Conservation (phyloP, 2,797 vertebrate genomes). For the Champsocephalus esox region DNA sequence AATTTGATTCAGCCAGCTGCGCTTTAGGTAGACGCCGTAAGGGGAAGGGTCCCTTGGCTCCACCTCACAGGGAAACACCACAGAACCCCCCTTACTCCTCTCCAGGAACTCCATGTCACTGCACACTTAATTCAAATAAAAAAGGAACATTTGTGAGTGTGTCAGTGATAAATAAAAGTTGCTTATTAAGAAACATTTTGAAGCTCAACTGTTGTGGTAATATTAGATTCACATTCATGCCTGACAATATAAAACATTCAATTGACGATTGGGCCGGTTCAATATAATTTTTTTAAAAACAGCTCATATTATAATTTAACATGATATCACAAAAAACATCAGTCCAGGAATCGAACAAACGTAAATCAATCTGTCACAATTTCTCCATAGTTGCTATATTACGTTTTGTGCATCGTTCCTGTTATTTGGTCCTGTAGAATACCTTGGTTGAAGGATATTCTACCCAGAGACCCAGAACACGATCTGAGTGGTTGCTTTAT, state of each 20-base stretch:
- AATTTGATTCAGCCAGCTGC: conserved; percentile 32
- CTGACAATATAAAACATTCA: neutral
- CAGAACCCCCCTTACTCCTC: conserved; percentile 58
- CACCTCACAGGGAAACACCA: conserved; percentile 64
- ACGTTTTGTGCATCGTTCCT: neutral
- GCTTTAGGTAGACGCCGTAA: conserved; percentile 68
- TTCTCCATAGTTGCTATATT: neutral
- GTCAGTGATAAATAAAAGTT: neutral
- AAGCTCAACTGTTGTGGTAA: neutral
- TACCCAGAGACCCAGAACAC: too few relatives aligned
- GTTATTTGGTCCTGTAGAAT: neutral
- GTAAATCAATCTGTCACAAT: too few relatives aligned
- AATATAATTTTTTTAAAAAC: neutral
- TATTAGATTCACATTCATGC: neutral
- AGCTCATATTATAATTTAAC: neutral
- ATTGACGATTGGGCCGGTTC: neutral
- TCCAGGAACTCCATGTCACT: conserved; percentile 64
- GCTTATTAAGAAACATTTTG: neutral
- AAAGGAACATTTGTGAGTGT: too few relatives aligned
- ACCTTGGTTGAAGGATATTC: too few relatives aligned
- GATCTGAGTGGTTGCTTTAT: too few relatives aligned
- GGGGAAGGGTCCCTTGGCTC: neutral
- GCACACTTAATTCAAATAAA: conserved; percentile 35
- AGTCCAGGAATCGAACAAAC: accelerated
- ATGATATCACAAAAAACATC: neutral